These are phyloP conservation scores for Rhizomys pruinosus DNA, from an alignment of 2,113 vertebrate species.

Conservation along the genomic window DNA sequence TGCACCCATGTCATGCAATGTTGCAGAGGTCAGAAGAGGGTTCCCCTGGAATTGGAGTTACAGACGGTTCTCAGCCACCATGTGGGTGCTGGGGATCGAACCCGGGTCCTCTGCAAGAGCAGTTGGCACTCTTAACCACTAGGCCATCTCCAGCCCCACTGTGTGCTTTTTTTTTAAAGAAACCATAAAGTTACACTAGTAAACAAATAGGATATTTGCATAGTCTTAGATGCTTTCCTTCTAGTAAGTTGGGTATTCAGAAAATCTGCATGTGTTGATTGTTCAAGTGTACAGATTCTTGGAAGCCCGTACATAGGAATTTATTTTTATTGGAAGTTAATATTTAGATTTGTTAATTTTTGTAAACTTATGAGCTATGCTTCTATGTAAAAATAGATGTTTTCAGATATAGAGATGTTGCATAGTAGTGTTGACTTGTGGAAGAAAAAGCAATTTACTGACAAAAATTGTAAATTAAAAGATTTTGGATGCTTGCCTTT, in stretches of 20 bases:
- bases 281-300: neutral
- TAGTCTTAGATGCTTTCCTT: neutral
- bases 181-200: neutral
- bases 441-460: neutral
- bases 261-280: neutral
- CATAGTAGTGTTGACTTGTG: neutral
- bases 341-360: neutral
- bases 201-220: neutral
- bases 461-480: neutral
- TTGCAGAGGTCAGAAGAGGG: too few species aligned
- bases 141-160: too few species aligned
- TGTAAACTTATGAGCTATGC: neutral
- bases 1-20: too few species aligned
- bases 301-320: neutral
- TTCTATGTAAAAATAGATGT: slow-evolving; percentile 10
- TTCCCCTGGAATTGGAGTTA: too few species aligned
- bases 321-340: neutral
- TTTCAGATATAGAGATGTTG: slow-evolving; percentile 31
- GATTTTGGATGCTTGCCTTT: slow-evolving; percentile 42
- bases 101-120: too few species aligned
- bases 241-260: neutral
- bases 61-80: too few species aligned
- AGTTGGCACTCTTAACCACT: too few species aligned
- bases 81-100: too few species aligned
- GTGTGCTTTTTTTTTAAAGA: neutral